These are phyloP conservation scores for Achatina immaculata DNA, from an alignment of 1,140 invertebrate species.

Conservation along the genomic window DNA sequence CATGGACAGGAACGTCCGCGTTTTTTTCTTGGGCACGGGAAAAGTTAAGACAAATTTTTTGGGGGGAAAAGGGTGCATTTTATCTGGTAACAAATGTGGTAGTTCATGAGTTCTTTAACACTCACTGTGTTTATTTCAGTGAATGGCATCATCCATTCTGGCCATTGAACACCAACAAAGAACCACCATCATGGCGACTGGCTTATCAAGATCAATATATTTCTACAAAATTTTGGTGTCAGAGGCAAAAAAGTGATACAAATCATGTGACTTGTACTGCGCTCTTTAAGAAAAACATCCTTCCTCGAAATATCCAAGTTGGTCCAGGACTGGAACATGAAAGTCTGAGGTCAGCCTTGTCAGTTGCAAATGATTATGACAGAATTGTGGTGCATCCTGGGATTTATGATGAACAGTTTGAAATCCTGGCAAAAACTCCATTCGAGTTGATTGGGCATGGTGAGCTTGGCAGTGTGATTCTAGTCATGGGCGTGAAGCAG, in stretches of 20 bases:
- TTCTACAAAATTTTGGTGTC: constrained; percentile 55
- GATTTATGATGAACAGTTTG: constrained; percentile 67
- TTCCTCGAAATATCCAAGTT: constrained; percentile 54
- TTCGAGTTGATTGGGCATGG: constrained; percentile 64
- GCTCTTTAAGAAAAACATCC: constrained; percentile 26
- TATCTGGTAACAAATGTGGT: no score
- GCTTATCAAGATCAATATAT: constrained; percentile 58
- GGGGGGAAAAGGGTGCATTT: no score
- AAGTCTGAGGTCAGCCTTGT: constrained; percentile 58
- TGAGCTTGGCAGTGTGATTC: constrained; percentile 62
- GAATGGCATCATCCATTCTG: constrained; percentile 64
- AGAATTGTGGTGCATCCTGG: constrained; percentile 62
- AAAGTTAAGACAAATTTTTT: no score
- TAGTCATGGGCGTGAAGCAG: constrained; percentile 64
- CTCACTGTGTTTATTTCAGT: constrained; percentile 20
- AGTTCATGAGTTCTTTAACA: no score
- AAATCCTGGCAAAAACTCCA: constrained; percentile 64
- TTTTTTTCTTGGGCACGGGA: no score
- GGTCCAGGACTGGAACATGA: constrained; percentile 56
- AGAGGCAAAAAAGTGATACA: constrained; percentile 41
- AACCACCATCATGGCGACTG: constrained; percentile 60
- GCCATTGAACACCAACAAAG: constrained; percentile 57
- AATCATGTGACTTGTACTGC: constrained; percentile 47
- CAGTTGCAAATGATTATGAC: constrained; percentile 61
- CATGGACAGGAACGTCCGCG: no score